Evolutionary conservation across 2,113 vertebrate species (phyloP).

Genomic region (Gobius niger): DNA sequence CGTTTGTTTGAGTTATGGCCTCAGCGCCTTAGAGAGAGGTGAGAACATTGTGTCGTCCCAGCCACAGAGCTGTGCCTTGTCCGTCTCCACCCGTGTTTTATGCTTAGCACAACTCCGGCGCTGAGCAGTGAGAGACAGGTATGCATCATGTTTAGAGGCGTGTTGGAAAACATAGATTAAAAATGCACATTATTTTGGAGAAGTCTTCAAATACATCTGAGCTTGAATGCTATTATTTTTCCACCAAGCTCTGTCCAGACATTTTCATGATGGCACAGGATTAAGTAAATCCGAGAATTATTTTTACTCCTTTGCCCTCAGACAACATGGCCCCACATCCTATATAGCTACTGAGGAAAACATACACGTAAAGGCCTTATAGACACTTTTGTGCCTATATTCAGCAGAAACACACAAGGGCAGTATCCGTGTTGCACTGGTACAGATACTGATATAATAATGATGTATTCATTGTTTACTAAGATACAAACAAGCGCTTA

Average conservation of each 20-base stretch:
- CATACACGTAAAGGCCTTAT: too few species aligned
- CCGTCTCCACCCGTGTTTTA: constrained; percentile 37
- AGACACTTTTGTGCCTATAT: too few species aligned
- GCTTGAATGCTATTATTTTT: background rate
- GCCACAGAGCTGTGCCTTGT: constrained; percentile 30
- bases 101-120: constrained; percentile 31
- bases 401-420: too few species aligned
- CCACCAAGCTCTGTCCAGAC: background rate
- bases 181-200: background rate
- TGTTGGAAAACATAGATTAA: constrained; percentile 10
- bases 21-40: constrained; percentile 49
- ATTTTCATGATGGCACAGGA: background rate
- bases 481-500: too few species aligned
- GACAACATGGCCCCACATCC: background rate
- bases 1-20: constrained; percentile 71
- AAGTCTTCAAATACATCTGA: background rate
- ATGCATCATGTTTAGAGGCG: background rate
- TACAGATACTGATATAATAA: background rate
- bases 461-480: too few species aligned
- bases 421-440: background rate
- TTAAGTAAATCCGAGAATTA: background rate
- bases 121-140: background rate
- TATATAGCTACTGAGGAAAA: background rate
- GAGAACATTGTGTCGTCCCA: constrained; percentile 53
- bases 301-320: background rate